phyloP scores from a whole-genome alignment of 2,113 vertebrate species.

The Phalacrocorax carbo region DNA sequence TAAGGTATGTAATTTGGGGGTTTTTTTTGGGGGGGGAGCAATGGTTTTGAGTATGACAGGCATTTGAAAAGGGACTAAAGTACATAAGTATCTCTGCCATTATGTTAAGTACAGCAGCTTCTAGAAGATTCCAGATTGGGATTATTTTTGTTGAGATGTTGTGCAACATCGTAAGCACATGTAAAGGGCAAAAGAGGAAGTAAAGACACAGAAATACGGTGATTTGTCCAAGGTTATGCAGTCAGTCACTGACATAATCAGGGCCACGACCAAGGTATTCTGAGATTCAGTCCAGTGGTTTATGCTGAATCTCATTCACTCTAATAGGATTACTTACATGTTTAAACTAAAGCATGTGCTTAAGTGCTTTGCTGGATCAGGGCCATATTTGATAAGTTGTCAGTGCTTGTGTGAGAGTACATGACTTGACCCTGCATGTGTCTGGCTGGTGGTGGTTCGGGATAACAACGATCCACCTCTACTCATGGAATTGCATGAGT shows the following conservation, averaged over 20 bases:
- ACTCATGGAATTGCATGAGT: background rate
- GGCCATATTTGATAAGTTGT: conserved; percentile 65
- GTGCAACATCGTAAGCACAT: background rate
- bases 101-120: background rate
- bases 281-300: conserved; percentile 52
- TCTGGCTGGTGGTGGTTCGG: background rate
- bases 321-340: conserved; percentile 63
- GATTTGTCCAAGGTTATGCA: conserved; percentile 8
- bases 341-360: conserved; percentile 66
- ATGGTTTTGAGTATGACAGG: background rate
- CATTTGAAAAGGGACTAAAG: background rate
- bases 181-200: background rate
- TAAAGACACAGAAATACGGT: background rate
- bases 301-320: conserved; percentile 58
- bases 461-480: background rate
- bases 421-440: background rate
- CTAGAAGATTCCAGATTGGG: background rate
- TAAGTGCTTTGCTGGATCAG: conserved; percentile 64
- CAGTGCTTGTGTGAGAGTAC: conserved; percentile 22
- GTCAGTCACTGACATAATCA: conserved; percentile 20
- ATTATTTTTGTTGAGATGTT: background rate
- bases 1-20: background rate
- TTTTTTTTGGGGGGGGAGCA: accelerated
- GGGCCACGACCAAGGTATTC: conserved; percentile 38
- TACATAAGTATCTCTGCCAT: accelerated